These are phyloP conservation scores for Chrysodeixis includens DNA, from an alignment of 2,888 invertebrate genomes.

Conservation along the genomic window DNA sequence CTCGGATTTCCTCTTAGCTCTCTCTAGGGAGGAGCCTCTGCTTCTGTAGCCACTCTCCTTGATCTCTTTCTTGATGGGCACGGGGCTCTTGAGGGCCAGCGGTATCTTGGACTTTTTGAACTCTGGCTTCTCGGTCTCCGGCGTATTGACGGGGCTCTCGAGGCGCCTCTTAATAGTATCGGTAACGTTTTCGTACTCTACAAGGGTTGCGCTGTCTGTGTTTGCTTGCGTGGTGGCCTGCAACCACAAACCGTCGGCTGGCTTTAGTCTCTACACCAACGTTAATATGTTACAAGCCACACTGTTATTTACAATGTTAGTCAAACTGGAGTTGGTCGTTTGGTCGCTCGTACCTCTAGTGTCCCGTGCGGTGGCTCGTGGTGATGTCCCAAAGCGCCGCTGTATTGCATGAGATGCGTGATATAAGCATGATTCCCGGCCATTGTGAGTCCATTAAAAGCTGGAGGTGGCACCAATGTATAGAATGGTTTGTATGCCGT, in stretches of 20 bases:
- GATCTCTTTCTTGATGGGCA: slow-evolving; percentile 76
- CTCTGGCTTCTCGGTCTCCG: slow-evolving; percentile 78
- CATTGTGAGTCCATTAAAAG: slow-evolving; percentile 62
- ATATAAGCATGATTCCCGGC: slow-evolving; percentile 69
- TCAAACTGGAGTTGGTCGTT: slow-evolving; percentile 36
- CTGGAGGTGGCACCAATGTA: slow-evolving; percentile 62
- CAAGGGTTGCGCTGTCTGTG: slow-evolving; percentile 45
- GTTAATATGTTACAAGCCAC: slow-evolving; percentile 64
- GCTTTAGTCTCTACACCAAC: slow-evolving; percentile 55
- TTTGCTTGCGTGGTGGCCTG: slow-evolving; percentile 67
- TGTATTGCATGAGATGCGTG: slow-evolving; percentile 63
- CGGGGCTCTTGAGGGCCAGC: slow-evolving; percentile 80
- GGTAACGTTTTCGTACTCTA: slow-evolving; percentile 90
- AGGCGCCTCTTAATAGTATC: slow-evolving; percentile 91
- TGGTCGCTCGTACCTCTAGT: slow-evolving; percentile 28
- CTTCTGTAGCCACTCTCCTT: slow-evolving; percentile 73
- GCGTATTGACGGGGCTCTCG: slow-evolving; percentile 82
- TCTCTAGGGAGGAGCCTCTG: slow-evolving; percentile 73
- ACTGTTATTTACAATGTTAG: slow-evolving; percentile 61
- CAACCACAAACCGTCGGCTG: slow-evolving; percentile 71
- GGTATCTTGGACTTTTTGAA: slow-evolving; percentile 84
- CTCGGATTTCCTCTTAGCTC: slow-evolving; percentile 55
- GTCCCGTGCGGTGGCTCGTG: slow-evolving; percentile 47
- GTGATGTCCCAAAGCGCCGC: slow-evolving; percentile 43
- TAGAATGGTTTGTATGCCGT: slow-evolving; percentile 58